Evolutionary conservation across 2,797 vertebrate genomes (phyloP).

Genomic region (Mormyrus hasselquistii): DNA sequence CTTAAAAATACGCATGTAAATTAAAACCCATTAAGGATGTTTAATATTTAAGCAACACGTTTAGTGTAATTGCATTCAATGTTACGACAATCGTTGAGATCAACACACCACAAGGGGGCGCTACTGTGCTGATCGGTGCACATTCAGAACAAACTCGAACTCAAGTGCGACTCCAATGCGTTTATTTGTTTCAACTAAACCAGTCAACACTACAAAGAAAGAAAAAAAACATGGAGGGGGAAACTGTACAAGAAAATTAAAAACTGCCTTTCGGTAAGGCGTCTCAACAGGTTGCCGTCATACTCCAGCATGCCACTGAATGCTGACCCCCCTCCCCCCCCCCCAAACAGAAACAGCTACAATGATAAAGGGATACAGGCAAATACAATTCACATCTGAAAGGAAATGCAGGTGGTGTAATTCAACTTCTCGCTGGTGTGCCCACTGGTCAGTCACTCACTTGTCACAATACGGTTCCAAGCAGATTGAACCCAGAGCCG

Average conservation of each 20-base stretch:
- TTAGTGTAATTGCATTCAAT: background rate
- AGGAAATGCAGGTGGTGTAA: background rate
- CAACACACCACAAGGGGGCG: background rate
- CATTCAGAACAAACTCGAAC: background rate
- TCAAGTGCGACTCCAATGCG: conserved; percentile 19
- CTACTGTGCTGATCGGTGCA: background rate
- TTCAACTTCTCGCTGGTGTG: background rate
- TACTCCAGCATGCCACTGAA: conserved; percentile 4
- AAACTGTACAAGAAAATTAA: conserved; percentile 48
- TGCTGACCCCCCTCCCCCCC: background rate
- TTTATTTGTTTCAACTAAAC: conserved; percentile 45
- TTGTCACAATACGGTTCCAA: background rate
- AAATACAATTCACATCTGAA: conserved; percentile 4
- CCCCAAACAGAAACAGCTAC: background rate
- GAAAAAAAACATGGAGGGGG: conserved; percentile 24
- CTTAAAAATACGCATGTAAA: background rate
- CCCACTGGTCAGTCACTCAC: background rate
- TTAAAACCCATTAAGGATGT: background rate
- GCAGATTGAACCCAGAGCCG: background rate
- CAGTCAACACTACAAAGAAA: conserved; percentile 57
- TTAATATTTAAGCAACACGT: background rate
- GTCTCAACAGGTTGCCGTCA: conserved; percentile 20
- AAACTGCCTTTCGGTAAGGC: conserved; percentile 55
- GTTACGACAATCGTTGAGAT: background rate
- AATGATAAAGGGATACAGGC: background rate